These are phyloP conservation scores for Tetragnatha montana DNA, from an alignment of 2,888 invertebrate genomes.

Conservation along the genomic window DNA sequence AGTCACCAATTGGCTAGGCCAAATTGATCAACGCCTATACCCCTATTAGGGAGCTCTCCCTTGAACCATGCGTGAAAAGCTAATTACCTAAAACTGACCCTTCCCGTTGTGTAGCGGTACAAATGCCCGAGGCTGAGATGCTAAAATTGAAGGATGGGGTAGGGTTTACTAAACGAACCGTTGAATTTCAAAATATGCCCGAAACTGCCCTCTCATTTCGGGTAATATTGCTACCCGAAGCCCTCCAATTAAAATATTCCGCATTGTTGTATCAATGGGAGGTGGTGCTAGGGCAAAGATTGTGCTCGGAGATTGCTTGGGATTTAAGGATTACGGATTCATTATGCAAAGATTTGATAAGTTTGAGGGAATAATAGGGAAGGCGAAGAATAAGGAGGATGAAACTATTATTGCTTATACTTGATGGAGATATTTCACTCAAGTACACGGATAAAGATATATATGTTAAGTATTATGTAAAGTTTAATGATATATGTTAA, in stretches of 20 bases:
- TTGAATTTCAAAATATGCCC: slow-evolving; percentile 41
- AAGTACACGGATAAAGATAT: no score
- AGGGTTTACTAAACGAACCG: slow-evolving; percentile 45
- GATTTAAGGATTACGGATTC: no score
- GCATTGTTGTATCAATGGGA: background rate
- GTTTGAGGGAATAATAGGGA: no score
- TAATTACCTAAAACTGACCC: slow-evolving; percentile 59
- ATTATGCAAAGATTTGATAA: no score
- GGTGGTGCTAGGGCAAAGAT: background rate
- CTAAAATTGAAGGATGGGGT: slow-evolving; percentile 19
- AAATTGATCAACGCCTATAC: slow-evolving; percentile 35
- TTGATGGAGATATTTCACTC: no score
- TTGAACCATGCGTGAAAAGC: slow-evolving; percentile 50
- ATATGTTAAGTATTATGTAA: no score
- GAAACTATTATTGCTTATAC: no score
- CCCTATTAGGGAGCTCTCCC: slow-evolving; percentile 5
- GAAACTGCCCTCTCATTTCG: background rate
- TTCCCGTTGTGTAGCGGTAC: slow-evolving; percentile 17
- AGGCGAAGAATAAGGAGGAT: no score
- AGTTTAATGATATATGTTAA: no score
- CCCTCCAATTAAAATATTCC: background rate
- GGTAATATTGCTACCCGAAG: background rate
- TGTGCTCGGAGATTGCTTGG: no score
- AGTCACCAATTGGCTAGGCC: slow-evolving; percentile 24
- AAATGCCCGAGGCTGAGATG: slow-evolving; percentile 31